These are phyloP conservation scores for Leptobrachium leishanense DNA, from an alignment of 2,113 vertebrate genomes.

Conservation along the genomic window DNA sequence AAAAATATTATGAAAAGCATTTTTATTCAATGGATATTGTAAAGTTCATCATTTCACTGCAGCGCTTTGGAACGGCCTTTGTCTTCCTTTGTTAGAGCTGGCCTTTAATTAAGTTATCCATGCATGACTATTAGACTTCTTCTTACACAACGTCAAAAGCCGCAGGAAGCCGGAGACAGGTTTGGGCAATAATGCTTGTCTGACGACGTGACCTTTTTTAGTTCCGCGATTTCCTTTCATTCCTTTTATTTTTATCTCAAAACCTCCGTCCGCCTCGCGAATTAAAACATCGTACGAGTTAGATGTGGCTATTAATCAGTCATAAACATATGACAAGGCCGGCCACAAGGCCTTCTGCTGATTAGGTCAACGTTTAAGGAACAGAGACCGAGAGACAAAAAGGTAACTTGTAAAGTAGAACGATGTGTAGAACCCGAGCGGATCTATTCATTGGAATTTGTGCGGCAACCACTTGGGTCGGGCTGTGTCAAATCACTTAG, in stretches of 20 bases:
- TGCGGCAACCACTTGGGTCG: no score
- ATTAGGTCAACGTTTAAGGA: no score
- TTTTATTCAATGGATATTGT: not conserved
- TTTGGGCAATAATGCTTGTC: not conserved
- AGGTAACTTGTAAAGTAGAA: no score
- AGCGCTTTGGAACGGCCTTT: not conserved
- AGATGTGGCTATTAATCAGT: not conserved
- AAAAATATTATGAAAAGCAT: not conserved
- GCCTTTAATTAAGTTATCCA: conserved; percentile 3
- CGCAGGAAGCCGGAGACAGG: not conserved
- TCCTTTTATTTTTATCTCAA: not conserved
- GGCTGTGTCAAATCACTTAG: no score
- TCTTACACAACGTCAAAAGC: not conserved
- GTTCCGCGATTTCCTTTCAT: not conserved
- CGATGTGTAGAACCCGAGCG: no score
- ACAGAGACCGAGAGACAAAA: no score
- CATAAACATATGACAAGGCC: not conserved
- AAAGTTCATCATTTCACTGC: not conserved
- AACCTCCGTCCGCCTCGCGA: not conserved
- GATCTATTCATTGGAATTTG: no score
- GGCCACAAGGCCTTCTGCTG: no score
- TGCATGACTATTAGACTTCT: not conserved
- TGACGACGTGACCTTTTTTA: not conserved
- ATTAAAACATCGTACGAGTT: not conserved
- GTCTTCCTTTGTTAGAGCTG: not conserved